Percentiles rank a stretch among this genome's conserved stretches.
phyloP scores from a whole-genome alignment of 2,113 vertebrate genomes.

The Vireo altiloquus region DNA sequence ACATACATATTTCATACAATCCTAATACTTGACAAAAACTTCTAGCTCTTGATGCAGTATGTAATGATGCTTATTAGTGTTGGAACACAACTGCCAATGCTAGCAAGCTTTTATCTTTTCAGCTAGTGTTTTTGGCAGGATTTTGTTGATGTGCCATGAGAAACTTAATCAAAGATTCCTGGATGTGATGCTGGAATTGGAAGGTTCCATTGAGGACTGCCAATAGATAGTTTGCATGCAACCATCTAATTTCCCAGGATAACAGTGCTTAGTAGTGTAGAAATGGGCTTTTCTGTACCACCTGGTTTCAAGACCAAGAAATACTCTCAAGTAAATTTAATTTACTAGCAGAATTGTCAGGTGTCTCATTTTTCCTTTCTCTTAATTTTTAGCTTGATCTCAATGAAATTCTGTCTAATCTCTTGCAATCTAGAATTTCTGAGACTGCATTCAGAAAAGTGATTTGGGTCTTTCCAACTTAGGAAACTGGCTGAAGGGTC shows the following conservation, averaged over 20 bases:
- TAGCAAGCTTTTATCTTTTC: neutral
- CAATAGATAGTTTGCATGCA: neutral
- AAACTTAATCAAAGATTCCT: neutral
- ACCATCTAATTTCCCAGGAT: neutral
- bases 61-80: neutral
- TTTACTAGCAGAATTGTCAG: neutral
- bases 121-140: neutral
- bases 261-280: neutral
- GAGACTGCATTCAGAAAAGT: neutral
- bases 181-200: neutral
- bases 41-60: neutral
- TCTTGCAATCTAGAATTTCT: neutral
- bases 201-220: neutral
- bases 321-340: neutral
- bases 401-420: neutral
- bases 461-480: neutral
- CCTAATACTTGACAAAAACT: neutral
- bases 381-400: neutral
- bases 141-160: neutral
- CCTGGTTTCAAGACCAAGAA: neutral
- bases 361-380: neutral
- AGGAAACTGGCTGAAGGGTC: neutral
- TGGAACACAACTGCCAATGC: neutral
- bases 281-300: neutral
- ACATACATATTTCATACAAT: neutral